phyloP scores from a whole-genome alignment of 1,140 invertebrate species.

The Bilobella aurantiaca region DNA sequence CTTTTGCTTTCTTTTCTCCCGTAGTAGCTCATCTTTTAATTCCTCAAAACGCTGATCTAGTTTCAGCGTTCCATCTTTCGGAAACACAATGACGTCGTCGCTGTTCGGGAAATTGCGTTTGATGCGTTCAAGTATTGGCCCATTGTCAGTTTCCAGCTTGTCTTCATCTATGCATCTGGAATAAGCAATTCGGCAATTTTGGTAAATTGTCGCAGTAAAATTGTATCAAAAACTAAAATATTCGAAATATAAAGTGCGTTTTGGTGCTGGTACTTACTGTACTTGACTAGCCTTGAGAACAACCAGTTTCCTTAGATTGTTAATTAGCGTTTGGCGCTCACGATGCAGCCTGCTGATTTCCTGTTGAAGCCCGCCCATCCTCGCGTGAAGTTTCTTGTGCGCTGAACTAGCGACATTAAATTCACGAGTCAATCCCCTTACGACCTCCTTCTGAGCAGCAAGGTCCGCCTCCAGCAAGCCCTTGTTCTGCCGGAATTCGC shows the following conservation, averaged over 20 bases:
- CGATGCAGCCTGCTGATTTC: constrained; percentile 20
- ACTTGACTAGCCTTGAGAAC: constrained; percentile 28
- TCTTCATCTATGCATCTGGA: constrained; percentile 30
- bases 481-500: constrained; percentile 19
- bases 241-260: constrained; percentile 1
- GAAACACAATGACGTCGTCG: constrained; percentile 20
- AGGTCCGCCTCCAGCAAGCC: constrained; percentile 17
- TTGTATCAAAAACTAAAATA: background rate
- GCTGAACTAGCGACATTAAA: constrained; percentile 13
- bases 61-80: constrained; percentile 17
- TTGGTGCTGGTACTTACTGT: constrained; percentile 15
- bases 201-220: background rate
- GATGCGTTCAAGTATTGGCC: constrained; percentile 11
- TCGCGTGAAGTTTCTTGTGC: constrained; percentile 13
- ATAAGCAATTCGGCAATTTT: too few relatives aligned
- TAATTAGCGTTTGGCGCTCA: constrained; percentile 24
- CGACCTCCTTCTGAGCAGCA: constrained; percentile 21
- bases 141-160: constrained; percentile 6
- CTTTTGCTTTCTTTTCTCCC: constrained; percentile 16
- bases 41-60: constrained; percentile 17
- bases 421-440: constrained; percentile 12
- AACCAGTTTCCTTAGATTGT: constrained; percentile 19
- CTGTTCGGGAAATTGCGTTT: constrained; percentile 5
- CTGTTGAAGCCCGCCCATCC: constrained; percentile 19
- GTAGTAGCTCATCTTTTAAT: constrained; percentile 17